Evolutionary conservation across 1,140 invertebrate genomes (phyloP), one percentile per base, ranked within the genome.

Genomic region (Samia ricini): DNA sequence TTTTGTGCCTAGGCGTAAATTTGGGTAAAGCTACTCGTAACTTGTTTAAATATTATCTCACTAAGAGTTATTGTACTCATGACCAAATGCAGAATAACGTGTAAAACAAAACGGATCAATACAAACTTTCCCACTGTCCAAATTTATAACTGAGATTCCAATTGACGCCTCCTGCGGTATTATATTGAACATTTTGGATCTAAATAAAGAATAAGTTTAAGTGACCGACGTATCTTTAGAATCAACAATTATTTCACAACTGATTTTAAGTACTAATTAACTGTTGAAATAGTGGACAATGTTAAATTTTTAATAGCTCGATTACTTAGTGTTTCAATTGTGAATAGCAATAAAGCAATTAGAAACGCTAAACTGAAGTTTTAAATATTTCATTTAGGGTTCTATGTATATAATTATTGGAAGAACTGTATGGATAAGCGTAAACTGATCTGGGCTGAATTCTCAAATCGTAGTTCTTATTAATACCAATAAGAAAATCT

Each of bases 1-100:
- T 68, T 69, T 76, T 60, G 52, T 33, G 50, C 36, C 56, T 60
- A 65, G 57, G 42, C 60, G 70, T 71, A 65, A 77, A 77, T 77
- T 71, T 57, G 24, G 67, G 64, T 57, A 71, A 74, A 63, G 56
- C 59, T 51, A 71, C 60, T 65, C 61, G 50, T 52, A 50, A 48
- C 56, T 49, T 51, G 51, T 64, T 67, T 24, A 61, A 71, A 67
- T 33, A 57, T 33, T 50, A 12, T 55, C 52, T 62, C 64, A 66
- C 60, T n/a, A 24, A 71, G 57, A 51, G 57, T 48, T n/a, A 71
- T 62, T 68, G 71, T 68, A 61, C 69, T 58, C 63, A 66, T 29
- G 15, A 54, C 65, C 60, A 61, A 65, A 64, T 61, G 60, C 52
- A 24, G 52, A 55, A 57, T 6, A 26, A 58, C 24, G 18, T 59